These are phyloP conservation scores for Catharus minimus DNA, from an alignment of 2,113 vertebrate species.

Conservation along the genomic window DNA sequence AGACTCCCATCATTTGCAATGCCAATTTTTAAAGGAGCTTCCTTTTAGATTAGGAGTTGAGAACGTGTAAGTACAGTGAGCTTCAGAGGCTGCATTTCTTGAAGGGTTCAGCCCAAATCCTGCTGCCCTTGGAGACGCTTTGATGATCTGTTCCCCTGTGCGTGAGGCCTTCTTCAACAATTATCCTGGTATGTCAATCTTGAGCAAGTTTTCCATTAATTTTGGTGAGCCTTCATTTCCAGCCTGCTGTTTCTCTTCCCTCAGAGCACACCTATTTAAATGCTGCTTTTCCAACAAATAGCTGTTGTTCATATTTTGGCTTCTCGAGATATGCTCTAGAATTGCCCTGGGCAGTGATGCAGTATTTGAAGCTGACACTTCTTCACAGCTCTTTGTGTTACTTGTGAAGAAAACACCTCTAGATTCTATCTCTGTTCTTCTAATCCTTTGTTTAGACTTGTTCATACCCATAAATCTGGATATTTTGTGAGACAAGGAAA, in stretches of 20 bases:
- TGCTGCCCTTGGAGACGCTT: not conserved
- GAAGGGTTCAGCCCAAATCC: not conserved
- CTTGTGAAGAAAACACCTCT: not conserved
- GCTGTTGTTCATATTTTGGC: not conserved
- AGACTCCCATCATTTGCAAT: not conserved
- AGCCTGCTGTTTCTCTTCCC: not conserved
- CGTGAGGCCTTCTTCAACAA: not conserved
- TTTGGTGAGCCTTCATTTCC: not conserved
- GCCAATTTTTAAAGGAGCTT: not conserved
- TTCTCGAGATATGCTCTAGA: accelerated
- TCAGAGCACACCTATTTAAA: not conserved
- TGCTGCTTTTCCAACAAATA: not conserved
- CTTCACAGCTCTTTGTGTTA: not conserved
- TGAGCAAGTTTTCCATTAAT: constrained; percentile 19
- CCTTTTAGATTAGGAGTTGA: not conserved
- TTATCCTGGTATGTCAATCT: not conserved
- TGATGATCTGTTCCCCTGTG: not conserved
- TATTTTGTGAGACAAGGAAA: not conserved
- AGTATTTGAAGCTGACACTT: not conserved
- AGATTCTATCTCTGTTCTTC: not conserved
- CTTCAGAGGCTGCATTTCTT: not conserved
- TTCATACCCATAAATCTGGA: not conserved
- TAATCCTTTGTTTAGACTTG: not conserved
- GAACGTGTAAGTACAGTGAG: not conserved
- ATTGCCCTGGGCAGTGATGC: not conserved